Base-by-base conservation (phyloP, 1,140 invertebrate species). In the Zelostemma sp. region DNA sequence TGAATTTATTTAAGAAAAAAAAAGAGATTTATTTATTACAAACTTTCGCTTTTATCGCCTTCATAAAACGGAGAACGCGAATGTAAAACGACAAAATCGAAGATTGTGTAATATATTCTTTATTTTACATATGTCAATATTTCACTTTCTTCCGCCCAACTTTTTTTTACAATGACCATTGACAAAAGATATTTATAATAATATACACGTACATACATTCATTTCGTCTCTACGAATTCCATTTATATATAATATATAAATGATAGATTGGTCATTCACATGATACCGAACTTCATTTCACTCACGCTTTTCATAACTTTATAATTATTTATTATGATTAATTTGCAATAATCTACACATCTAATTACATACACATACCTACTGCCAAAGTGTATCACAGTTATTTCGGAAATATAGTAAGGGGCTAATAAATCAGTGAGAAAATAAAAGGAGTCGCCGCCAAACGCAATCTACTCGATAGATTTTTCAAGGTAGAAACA, bases 371-470 rank as follows among this genome's bases (percentile, higher is more conserved):
- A 78, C 77, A 78, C 71, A 70, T 81, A 78, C 76, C 72, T 75
- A 78, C 73, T 67, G 76, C 76, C 62, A 80, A 77, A 81, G 74
- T 84, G 80, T 85, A 85, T 85, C 83, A 85, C 83, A 85, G 83
- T 82, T 84, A 74, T 82, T 82, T 83, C 77, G 77, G 78, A 74
- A 72, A 80, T 25, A 25, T 71, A 77, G 72, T 76, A 38, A 72
- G 55, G 46, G 59, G 59, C 47, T 63, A 57, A 70, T 60, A 55
- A 50, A 61, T 56, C 58, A 48, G 51, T 16, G 62, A 58, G 49
- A 58, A 51, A 47, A 54, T 50, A n/a, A 47, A 18, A 33, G n/a
- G 1, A 41, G 40, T 41, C 40, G 14, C 8, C 1, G 40, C 40
- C 14, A 41, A 41, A 41, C 14, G 15, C 40, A 41, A 41, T 41